Evolutionary conservation across 2,888 invertebrate species (phyloP), one percentile per base, ranked within the genome.

Genomic region (Drosophila barbarae): DNA sequence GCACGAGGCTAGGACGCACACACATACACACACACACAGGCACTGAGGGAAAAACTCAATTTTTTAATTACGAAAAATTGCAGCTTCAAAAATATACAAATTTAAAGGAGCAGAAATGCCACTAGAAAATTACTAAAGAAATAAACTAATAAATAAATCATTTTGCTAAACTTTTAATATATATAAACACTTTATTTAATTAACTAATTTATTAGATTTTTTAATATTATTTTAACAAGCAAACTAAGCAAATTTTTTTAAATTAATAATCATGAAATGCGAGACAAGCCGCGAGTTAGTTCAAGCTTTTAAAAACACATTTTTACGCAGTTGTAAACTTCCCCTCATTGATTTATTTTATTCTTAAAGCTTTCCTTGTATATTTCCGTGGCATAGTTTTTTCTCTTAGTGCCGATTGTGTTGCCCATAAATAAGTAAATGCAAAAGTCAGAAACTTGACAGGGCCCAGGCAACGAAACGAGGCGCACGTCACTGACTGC

Each of bases 401-500:
- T 47, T 60, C 38, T 2, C 18, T 5, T 18, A 47, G 38, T 60
- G 59, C 34, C n/a, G 6, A 2, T 28, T 23, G 47, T 47, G 26
- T n/a, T 39, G 69, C 72, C 74, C 76, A 81, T 81, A 78, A 77
- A 77, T 77, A 71, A 61, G 71, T 71, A 71, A 71, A 71, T 67
- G 80, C 80, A 70, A 79, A 79, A 79, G 76, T 79, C 80, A 69
- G 73, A 58, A 75, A 63, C 44, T 68, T 74, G 79, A 74, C 78
- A 73, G 39, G 34, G 5, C 28, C 46, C 26, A 13, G 35, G 34
- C 23, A 58, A 58, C 66, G 64, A 54, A 58, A 47, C 58, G 52
- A 35, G 49, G 42, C 68, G 50, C 75, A 73, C 69, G 69, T 70
- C 78, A 65, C 23, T 57, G 64, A 38, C 51, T 58, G 53, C 51